phyloP scores from a whole-genome alignment of 2,888 invertebrate species.

The Choreutis nemorana region DNA sequence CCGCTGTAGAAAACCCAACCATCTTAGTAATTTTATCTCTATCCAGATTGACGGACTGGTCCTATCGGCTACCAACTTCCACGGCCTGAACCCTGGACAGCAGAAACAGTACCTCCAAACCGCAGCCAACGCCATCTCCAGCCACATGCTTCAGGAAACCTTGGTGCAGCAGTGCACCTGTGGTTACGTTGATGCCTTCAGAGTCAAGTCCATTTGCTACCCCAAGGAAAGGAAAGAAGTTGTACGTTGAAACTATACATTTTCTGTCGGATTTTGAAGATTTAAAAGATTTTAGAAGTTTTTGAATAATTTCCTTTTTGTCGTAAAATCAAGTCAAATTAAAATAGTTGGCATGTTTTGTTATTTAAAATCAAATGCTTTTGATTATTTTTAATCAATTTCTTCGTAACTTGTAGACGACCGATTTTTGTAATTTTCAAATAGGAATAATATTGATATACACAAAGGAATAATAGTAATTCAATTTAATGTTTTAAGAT shows the following conservation, averaged over 20 bases:
- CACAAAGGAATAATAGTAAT: too few species aligned
- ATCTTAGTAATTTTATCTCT: neutral
- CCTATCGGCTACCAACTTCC: conserved; percentile 70
- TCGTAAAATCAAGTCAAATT: too few species aligned
- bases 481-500: too few species aligned
- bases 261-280: neutral
- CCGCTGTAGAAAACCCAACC: neutral
- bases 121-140: conserved; percentile 47
- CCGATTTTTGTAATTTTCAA: too few species aligned
- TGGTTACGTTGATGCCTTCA: conserved; percentile 30
- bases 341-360: too few species aligned
- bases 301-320: too few species aligned
- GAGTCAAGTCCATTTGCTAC: conserved; percentile 34
- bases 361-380: too few species aligned
- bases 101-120: conserved; percentile 70
- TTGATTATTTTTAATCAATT: too few species aligned
- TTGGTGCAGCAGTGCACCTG: conserved; percentile 54
- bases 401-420: too few species aligned
- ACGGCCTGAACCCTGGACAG: conserved; percentile 56
- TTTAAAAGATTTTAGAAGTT: neutral
- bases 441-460: too few species aligned
- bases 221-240: conserved; percentile 39
- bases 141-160: conserved; percentile 34
- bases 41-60: conserved; percentile 70
- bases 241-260: conserved; percentile 20